Conservation (phyloP, 2,113 vertebrate genomes). For the Eubucco bourcierii region DNA sequence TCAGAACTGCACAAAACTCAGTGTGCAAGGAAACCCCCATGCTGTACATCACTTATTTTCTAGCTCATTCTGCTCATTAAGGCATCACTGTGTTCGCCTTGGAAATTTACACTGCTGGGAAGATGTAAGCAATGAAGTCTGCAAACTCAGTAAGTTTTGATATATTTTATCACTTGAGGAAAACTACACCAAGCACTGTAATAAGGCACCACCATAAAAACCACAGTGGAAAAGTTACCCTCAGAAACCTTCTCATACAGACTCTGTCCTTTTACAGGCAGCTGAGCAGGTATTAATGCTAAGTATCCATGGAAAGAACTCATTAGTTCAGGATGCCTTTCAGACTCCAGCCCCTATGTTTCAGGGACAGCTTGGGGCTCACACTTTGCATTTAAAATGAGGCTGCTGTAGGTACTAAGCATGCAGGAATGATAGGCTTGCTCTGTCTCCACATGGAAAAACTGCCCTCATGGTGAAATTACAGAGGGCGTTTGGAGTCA, state of each 20-base stretch:
- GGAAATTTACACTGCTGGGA: slow-evolving; percentile 30
- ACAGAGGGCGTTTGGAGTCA: not conserved
- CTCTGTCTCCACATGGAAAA: not conserved
- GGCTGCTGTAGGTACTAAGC: slow-evolving; percentile 17
- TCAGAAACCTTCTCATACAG: not conserved
- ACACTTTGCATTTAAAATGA: slow-evolving; percentile 28
- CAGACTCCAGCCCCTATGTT: not conserved
- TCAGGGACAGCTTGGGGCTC: not conserved
- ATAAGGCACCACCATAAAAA: not conserved
- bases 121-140: not conserved
- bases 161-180: not conserved
- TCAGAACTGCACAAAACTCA: slow-evolving; percentile 39
- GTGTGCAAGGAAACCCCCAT: slow-evolving; percentile 45
- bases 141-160: not conserved
- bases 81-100: slow-evolving; percentile 32
- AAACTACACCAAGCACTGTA: not conserved
- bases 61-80: slow-evolving; percentile 29
- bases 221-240: not conserved
- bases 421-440: slow-evolving; percentile 19
- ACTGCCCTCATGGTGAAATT: slow-evolving; percentile 24
- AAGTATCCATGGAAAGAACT: not conserved
- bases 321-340: slow-evolving; percentile 32
- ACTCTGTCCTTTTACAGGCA: slow-evolving; percentile 12
- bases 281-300: slow-evolving; percentile 8
- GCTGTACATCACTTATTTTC: not conserved